Evolutionary conservation across 2,888 invertebrate species (phyloP).

Genomic region (Tridacna gigas): DNA sequence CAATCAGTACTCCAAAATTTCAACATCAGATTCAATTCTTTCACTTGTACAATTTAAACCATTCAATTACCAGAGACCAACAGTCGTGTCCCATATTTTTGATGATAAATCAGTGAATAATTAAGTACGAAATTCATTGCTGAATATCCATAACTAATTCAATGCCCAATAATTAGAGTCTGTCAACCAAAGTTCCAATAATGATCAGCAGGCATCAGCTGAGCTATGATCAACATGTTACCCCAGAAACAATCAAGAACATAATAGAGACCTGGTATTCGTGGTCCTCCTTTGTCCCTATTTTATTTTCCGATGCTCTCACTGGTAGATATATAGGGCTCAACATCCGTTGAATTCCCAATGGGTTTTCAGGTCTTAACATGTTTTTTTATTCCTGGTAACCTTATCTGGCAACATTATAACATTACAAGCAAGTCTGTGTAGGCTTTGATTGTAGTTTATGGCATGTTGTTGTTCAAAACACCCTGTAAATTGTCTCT

Average conservation of each 20-base stretch:
- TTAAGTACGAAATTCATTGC: constrained; percentile 3
- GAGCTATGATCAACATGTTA: constrained; percentile 21
- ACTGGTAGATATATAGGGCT: constrained; percentile 2
- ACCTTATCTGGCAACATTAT: not conserved
- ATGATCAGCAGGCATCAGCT: not conserved
- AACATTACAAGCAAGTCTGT: not conserved
- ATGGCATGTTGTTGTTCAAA: constrained; percentile 11
- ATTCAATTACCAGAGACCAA: no score
- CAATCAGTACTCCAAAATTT: no score
- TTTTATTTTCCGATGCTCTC: constrained; percentile 20
- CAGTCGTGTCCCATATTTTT: no score
- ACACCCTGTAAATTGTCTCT: not conserved
- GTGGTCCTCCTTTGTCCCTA: constrained; percentile 15
- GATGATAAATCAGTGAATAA: not conserved
- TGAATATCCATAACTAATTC: not conserved
- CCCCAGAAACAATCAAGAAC: not conserved
- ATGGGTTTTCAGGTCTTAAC: constrained; percentile 10
- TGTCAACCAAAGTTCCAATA: constrained; percentile 2
- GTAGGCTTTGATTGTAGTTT: constrained; percentile 4
- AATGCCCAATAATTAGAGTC: constrained; percentile 8
- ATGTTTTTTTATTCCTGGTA: constrained; percentile 5
- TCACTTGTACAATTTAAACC: no score
- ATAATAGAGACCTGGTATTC: constrained; percentile 11
- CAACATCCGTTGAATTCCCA: constrained; percentile 10
- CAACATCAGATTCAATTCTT: no score